These are phyloP conservation scores for Oenanthe melanoleuca DNA, from an alignment of 2,113 vertebrate genomes.

Conservation along the genomic window DNA sequence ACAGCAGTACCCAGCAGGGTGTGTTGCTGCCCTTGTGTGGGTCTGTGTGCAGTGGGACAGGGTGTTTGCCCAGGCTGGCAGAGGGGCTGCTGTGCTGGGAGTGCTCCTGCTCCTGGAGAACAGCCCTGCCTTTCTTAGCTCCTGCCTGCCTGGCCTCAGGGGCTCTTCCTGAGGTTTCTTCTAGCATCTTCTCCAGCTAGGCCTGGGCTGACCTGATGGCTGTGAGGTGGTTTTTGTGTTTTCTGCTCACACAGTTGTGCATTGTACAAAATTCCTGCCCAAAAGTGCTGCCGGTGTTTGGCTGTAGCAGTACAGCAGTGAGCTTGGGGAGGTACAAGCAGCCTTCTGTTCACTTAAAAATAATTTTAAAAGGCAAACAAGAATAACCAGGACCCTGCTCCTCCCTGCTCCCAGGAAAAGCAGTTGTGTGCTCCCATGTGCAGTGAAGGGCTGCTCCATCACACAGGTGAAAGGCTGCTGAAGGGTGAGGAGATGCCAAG, in stretches of 20 bases:
- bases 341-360: not conserved
- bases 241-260: not conserved
- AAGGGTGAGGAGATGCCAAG: not conserved
- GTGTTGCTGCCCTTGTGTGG: not conserved
- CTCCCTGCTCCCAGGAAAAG: not conserved
- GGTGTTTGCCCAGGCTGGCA: not conserved
- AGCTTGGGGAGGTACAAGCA: not conserved
- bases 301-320: not conserved
- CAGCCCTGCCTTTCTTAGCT: slow-evolving; percentile 7
- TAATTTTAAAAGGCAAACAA: not conserved
- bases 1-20: not conserved
- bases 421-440: not conserved
- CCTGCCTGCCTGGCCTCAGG: not conserved
- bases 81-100: not conserved
- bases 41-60: not conserved
- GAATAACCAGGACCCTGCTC: not conserved
- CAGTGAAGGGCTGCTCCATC: not conserved
- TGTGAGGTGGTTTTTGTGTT: not conserved
- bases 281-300: not conserved
- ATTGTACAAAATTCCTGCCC: not conserved
- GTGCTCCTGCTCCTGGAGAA: not conserved
- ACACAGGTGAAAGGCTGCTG: not conserved
- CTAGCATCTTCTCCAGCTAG: not conserved
- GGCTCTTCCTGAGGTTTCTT: not conserved
- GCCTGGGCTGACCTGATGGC: not conserved